phyloP scores from a whole-genome alignment of 2,888 invertebrate species.

The Mesorhabditis spiculigera region DNA sequence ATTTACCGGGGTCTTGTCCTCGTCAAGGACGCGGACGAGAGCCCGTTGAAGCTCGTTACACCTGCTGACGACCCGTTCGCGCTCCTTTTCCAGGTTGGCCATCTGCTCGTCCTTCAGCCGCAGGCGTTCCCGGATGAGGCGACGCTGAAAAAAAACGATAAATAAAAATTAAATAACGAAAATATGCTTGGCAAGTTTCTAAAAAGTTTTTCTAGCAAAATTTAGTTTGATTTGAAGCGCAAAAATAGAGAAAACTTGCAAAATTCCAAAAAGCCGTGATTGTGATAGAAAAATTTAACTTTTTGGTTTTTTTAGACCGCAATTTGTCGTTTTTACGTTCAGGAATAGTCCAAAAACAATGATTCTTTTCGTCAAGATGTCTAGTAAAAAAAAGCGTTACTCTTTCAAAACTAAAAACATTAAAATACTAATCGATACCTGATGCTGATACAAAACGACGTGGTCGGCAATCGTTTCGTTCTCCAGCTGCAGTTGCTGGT shows the following conservation, averaged over 20 bases:
- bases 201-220: no score
- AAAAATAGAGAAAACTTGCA: no score
- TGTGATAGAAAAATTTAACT: no score
- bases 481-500: conserved; percentile 36
- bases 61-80: conserved; percentile 14
- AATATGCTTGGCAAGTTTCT: no score
- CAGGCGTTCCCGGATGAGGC: conserved; percentile 68
- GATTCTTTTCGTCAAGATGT: background rate
- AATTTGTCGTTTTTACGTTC: background rate
- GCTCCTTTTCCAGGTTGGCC: conserved; percentile 23
- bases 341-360: background rate
- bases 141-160: conserved; percentile 11
- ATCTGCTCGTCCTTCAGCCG: conserved; percentile 72
- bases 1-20: conserved; percentile 9
- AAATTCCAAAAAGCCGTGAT: no score
- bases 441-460: conserved; percentile 90
- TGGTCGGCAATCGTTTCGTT: conserved; percentile 74
- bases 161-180: no score
- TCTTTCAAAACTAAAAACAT: background rate
- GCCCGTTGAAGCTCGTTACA: conserved; percentile 34
- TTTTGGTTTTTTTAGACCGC: background rate
- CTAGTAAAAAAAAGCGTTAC: background rate
- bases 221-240: no score
- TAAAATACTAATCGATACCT: conserved; percentile 59
- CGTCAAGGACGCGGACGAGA: conserved; percentile 26